Evolutionary conservation across 1,140 invertebrate genomes (phyloP).

Genomic region (Sarcophaga bullata): DNA sequence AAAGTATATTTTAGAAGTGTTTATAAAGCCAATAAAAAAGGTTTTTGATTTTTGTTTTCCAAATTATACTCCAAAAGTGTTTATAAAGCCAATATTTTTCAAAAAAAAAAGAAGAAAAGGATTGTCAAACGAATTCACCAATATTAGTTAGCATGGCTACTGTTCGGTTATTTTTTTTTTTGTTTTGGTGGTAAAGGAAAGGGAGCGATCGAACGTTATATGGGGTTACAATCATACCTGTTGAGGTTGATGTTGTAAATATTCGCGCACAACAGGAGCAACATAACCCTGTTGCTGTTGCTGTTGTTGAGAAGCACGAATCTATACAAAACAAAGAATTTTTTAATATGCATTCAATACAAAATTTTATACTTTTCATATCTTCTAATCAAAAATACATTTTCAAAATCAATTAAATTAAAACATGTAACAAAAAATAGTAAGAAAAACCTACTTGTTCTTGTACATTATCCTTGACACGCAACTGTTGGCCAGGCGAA

Average conservation of each 20-base stretch:
- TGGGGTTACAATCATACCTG: slow-evolving; percentile 30
- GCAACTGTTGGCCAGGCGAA: slow-evolving; percentile 57
- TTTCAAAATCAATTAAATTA: neutral
- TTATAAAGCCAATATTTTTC: too few species aligned
- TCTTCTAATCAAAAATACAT: neutral
- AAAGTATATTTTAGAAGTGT: too few species aligned
- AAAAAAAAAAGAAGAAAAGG: too few species aligned
- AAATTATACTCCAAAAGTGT: too few species aligned
- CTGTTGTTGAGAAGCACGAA: slow-evolving; percentile 57
- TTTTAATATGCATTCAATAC: neutral
- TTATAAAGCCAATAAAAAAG: too few species aligned
- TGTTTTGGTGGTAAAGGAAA: too few species aligned
- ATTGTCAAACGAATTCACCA: too few species aligned
- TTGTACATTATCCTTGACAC: slow-evolving; percentile 61
- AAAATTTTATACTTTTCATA: too few species aligned
- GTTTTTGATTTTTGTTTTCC: too few species aligned
- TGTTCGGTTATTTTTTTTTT: too few species aligned
- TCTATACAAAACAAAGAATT: slow-evolving; percentile 30
- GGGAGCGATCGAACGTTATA: too few species aligned
- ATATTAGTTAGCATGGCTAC: too few species aligned
- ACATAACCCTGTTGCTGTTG: slow-evolving; percentile 57
- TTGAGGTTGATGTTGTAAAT: slow-evolving; percentile 52
- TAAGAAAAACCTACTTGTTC: slow-evolving; percentile 53
- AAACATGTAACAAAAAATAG: neutral
- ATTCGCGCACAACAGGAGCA: slow-evolving; percentile 59